phyloP scores from a whole-genome alignment of 2,888 invertebrate genomes.

The Zygogramma bicolorata region DNA sequence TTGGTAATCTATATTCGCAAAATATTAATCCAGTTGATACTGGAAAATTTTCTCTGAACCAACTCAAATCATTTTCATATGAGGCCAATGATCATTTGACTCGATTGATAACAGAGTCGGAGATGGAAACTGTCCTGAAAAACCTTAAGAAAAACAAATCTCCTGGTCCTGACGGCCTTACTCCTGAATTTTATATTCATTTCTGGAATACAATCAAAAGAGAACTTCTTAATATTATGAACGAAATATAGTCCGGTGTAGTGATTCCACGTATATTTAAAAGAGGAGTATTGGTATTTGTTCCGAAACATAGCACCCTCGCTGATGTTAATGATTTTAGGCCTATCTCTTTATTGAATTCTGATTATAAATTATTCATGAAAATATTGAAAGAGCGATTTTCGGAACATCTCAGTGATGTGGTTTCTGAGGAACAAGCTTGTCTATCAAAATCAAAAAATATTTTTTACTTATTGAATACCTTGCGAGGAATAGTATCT shows the following conservation, averaged over 20 bases:
- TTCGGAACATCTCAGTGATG: neutral
- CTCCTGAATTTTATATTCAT: constrained; percentile 18
- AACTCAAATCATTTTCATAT: too few relatives aligned
- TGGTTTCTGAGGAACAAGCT: constrained; percentile 15
- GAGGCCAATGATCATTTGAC: too few relatives aligned
- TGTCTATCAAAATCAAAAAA: constrained; percentile 10
- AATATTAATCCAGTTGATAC: too few relatives aligned
- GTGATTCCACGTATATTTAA: constrained; percentile 1
- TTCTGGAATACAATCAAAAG: constrained; percentile 9
- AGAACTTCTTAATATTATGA: neutral
- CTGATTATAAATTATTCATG: constrained; percentile 20
- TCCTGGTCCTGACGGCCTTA: neutral
- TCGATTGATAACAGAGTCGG: too few relatives aligned
- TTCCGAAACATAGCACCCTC: too few relatives aligned
- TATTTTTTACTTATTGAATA: constrained; percentile 7
- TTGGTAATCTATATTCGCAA: too few relatives aligned
- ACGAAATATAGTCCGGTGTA: neutral
- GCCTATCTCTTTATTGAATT: neutral
- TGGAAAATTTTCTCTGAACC: too few relatives aligned
- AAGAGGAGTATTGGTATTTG: constrained; percentile 8
- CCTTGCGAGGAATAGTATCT: neutral
- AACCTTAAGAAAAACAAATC: neutral
- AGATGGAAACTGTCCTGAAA: neutral
- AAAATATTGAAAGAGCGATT: constrained; percentile 2
- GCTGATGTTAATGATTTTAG: neutral